Evolutionary conservation across 2,113 vertebrate genomes (phyloP).

Genomic region (Chloropsis cyanopogon): DNA sequence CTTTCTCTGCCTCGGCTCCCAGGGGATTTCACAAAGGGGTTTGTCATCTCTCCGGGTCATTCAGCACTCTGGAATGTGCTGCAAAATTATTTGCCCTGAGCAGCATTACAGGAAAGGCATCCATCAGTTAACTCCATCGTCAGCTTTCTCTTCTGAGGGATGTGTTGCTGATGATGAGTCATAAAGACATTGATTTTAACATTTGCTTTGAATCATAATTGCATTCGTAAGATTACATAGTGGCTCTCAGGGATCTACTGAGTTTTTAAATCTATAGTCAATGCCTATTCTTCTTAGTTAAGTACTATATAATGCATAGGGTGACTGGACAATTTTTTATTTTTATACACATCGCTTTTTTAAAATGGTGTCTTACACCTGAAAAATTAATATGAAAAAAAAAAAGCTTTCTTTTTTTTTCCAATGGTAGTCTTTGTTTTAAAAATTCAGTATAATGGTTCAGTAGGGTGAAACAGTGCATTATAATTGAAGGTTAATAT

Average conservation of each 20-base stretch:
- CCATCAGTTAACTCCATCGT: conserved; percentile 57
- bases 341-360: not conserved
- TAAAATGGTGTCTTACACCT: not conserved
- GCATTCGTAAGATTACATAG: conserved; percentile 61
- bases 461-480: not conserved
- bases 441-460: not conserved
- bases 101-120: conserved; percentile 46
- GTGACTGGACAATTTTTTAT: not conserved
- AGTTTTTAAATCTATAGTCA: conserved; percentile 62
- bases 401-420: not conserved
- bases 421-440: not conserved
- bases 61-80: not conserved
- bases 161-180: conserved; percentile 65
- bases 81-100: conserved; percentile 3
- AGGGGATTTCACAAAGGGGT: not conserved
- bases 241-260: conserved; percentile 55
- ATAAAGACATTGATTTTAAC: conserved; percentile 74
- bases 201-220: conserved; percentile 70
- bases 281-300: conserved; percentile 56
- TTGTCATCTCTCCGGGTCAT: not conserved
- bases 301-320: conserved; percentile 32
- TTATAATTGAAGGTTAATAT: conserved; percentile 10
- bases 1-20: not conserved
- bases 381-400: not conserved
- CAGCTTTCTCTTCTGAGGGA: conserved; percentile 59